phyloP scores from a whole-genome alignment of 2,797 vertebrate genomes.

The Anisognathus igniventris region DNA sequence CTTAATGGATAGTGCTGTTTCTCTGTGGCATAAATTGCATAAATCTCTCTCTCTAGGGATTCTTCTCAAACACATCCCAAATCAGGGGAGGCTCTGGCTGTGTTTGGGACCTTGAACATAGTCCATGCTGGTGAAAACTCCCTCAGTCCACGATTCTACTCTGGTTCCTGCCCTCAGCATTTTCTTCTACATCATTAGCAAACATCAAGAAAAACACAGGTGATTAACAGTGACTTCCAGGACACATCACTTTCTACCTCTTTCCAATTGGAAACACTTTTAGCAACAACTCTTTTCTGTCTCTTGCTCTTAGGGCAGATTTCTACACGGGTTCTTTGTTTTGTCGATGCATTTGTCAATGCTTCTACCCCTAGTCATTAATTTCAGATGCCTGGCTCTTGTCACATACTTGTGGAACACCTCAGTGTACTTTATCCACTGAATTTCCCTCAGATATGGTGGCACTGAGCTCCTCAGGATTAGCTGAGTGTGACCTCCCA shows the following conservation, averaged over 20 bases:
- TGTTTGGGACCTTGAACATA: neutral
- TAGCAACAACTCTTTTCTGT: neutral
- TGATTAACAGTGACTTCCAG: neutral
- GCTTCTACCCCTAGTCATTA: neutral
- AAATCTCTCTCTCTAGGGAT: neutral
- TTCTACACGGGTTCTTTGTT: neutral
- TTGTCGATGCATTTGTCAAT: neutral
- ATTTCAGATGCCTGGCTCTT: neutral
- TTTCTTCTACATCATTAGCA: neutral
- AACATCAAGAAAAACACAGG: neutral
- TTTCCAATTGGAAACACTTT: neutral
- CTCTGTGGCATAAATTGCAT: neutral
- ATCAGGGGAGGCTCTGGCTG: neutral
- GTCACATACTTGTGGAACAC: slow-evolving; percentile 6
- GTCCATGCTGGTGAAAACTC: neutral
- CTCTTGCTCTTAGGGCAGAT: neutral
- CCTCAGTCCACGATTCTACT: neutral
- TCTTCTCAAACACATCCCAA: neutral
- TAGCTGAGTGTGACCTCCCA: neutral
- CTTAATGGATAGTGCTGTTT: neutral
- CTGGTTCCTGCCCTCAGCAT: neutral
- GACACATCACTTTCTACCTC: neutral
- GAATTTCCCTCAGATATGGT: neutral
- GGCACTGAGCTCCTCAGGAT: slow-evolving; percentile 20
- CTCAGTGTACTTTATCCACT: neutral